phyloP scores from a whole-genome alignment of 1,140 invertebrate genomes.

The Megathymus violae region DNA sequence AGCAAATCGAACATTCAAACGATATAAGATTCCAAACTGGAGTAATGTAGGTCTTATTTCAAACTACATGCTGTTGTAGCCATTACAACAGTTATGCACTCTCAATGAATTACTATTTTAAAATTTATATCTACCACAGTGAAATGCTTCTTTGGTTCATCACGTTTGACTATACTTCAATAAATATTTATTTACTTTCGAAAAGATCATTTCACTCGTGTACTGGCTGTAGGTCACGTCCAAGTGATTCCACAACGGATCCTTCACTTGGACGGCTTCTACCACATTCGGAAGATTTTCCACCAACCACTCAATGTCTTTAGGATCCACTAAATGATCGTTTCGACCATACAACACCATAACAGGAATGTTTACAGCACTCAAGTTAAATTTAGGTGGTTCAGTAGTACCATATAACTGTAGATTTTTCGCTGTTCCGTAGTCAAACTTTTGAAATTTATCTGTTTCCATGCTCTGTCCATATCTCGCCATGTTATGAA shows the following conservation, averaged over 20 bases:
- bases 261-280: conserved; percentile 48
- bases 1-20: too few relatives aligned
- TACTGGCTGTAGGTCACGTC: conserved; percentile 59
- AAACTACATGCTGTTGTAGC: too few relatives aligned
- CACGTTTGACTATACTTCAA: conserved; percentile 39
- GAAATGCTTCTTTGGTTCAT: too few relatives aligned
- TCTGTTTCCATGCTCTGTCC: conserved; percentile 78
- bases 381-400: conserved; percentile 83
- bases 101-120: too few relatives aligned
- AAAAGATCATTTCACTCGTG: conserved; percentile 52
- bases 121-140: too few relatives aligned
- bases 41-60: too few relatives aligned
- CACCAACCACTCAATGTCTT: conserved; percentile 62
- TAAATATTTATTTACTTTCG: conserved; percentile 64
- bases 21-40: too few relatives aligned
- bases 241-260: conserved; percentile 69
- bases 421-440: conserved; percentile 79
- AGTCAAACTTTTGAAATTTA: conserved; percentile 82
- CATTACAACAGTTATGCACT: too few relatives aligned
- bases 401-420: conserved; percentile 74
- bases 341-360: conserved; percentile 61
- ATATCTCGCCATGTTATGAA: conserved; percentile 87
- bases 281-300: conserved; percentile 57
- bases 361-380: conserved; percentile 77
- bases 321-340: conserved; percentile 59